These are phyloP conservation scores for Phylloscopus trochiloides DNA, from an alignment of 2,113 vertebrate genomes.

Conservation along the genomic window DNA sequence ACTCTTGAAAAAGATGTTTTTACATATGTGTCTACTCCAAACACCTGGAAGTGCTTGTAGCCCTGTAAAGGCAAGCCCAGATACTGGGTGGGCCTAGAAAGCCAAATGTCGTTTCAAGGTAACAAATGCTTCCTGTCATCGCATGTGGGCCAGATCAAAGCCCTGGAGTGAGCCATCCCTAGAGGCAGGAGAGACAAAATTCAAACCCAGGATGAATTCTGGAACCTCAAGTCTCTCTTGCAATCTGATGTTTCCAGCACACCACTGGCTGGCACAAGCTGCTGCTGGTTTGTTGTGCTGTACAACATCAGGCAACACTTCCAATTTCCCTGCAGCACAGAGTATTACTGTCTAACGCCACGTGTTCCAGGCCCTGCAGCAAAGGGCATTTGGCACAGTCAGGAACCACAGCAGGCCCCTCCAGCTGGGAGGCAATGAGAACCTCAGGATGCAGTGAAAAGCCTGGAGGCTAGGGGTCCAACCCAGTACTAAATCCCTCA, in stretches of 20 bases:
- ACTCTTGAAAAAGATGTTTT: neutral
- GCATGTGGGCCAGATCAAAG: neutral
- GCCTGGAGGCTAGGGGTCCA: neutral
- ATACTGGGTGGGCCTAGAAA: slow-evolving; percentile 16
- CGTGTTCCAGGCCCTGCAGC: rapidly evolving
- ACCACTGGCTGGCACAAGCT: neutral
- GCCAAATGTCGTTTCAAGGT: slow-evolving; percentile 13
- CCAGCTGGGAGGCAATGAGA: neutral
- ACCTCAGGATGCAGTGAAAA: neutral
- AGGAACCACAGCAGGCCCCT: neutral
- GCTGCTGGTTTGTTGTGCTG: neutral
- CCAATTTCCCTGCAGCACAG: neutral
- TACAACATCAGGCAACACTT: neutral
- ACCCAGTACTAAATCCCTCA: neutral
- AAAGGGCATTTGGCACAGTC: rapidly evolving
- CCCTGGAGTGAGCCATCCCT: neutral
- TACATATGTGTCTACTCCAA: slow-evolving; percentile 24
- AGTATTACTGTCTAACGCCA: rapidly evolving
- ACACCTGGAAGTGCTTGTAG: slow-evolving; percentile 41
- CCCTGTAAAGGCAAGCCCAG: neutral
- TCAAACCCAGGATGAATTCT: neutral
- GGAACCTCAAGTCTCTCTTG: neutral
- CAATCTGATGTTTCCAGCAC: neutral
- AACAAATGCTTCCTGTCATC: slow-evolving; percentile 1
- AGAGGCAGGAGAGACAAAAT: neutral